Conservation (phyloP, 1,140 invertebrate species). For the Potamilus streckersoni region DNA sequence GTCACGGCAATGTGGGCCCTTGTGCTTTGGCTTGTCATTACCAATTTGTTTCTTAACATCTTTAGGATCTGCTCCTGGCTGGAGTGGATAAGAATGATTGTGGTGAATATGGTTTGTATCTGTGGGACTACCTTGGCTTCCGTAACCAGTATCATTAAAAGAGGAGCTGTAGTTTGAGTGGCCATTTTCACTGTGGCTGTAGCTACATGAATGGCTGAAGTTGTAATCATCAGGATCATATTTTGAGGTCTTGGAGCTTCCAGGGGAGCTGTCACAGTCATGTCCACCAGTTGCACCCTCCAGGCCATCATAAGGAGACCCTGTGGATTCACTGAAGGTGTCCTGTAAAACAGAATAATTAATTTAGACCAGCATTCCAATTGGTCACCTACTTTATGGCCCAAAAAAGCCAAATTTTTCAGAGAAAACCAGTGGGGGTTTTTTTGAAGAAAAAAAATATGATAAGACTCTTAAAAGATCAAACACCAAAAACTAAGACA, state of each 20-base stretch:
- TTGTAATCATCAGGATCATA: constrained; percentile 40
- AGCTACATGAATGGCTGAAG: constrained; percentile 34
- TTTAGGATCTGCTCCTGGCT: constrained; percentile 76
- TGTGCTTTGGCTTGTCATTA: constrained; percentile 76
- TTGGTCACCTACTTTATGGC: no score
- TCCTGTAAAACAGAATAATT: constrained; percentile 40
- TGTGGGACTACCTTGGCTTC: constrained; percentile 25
- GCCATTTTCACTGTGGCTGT: constrained; percentile 31
- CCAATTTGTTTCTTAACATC: constrained; percentile 76
- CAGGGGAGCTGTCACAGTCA: constrained; percentile 38
- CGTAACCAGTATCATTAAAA: constrained; percentile 31
- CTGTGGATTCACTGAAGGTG: constrained; percentile 46
- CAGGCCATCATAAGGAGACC: constrained; percentile 57
- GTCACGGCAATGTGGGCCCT: constrained; percentile 73
- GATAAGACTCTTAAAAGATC: no score
- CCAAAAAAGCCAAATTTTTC: no score
- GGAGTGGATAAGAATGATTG: constrained; percentile 87
- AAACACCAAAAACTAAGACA: no score
- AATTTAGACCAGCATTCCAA: not conserved
- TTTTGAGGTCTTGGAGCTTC: constrained; percentile 36
- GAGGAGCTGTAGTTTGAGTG: constrained; percentile 42
- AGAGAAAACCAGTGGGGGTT: no score
- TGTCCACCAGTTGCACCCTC: constrained; percentile 64
- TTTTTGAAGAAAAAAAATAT: no score
- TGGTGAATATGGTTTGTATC: constrained; percentile 73